Base-by-base conservation (phyloP, 2,888 invertebrate genomes). In the Branchellion lobata region DNA sequence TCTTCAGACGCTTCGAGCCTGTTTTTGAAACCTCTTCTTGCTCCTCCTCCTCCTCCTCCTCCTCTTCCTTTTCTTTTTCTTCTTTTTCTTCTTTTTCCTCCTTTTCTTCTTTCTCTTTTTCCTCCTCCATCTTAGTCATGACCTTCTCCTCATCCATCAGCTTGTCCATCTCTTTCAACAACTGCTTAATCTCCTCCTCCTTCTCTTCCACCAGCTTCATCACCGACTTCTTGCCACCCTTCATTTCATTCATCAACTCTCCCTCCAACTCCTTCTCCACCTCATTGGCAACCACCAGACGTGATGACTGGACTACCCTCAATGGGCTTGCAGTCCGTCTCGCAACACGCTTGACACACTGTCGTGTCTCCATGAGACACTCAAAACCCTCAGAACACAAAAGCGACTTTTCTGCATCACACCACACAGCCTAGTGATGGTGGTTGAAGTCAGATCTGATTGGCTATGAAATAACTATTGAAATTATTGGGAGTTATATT, bases 381-480 rank as follows among this genome's bases (percentile, higher is more conserved):
- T 34, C n/a, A 83, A 84, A 81, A 18, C 82, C 80, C 68, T 84
- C 78, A 0, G 78, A 82, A 75, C 85, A 85, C 76, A 84, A 84
- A 40, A 84, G 84, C 3, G 81, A n/a, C 8, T 81, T 73, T 71
- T 84, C 84, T 1, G 33, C 77, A 34, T 77, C 24, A n/a, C 77
- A 77, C 65, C 61, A 77, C 0, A 24, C 53, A 27, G 24, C 27
- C 77, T 77, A 18, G n/a, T 24, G 61, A n/a, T 24, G 21, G 21
- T 57, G n/a, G 24, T 57, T 57, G 21, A 24, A 5, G 24, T 57
- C 61, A 3, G 5, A n/a, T 5, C 5, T 57, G 24, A n/a, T 24
- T 57, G 21, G 21, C 21, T 57, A 14, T 14, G 18, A 18, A 14
- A 47, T 47, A 47, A 47, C 18, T 8, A 14, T 18, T 47, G 21